phyloP scores from a whole-genome alignment of 2,888 invertebrate species.

The Drosophila incognita region DNA sequence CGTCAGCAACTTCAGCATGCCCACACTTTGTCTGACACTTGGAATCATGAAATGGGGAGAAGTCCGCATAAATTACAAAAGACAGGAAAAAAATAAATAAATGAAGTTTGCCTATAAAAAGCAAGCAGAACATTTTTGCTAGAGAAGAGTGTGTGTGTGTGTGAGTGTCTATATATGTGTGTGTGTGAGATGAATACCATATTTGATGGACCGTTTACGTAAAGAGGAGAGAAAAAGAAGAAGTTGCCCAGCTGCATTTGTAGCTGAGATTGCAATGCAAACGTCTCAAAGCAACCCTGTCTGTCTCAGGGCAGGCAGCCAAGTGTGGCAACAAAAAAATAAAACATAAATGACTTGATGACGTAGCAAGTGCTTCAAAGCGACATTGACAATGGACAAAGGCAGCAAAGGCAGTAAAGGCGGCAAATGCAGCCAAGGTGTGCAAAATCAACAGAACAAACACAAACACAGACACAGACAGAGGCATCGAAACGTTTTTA shows the following conservation, averaged over 20 bases:
- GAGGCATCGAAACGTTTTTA: background rate
- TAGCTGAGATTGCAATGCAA: conserved; percentile 55
- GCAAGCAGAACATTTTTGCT: conserved; percentile 17
- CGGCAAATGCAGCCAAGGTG: conserved; percentile 49
- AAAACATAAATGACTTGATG: conserved; percentile 64
- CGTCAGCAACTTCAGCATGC: conserved; percentile 41
- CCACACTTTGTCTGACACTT: conserved; percentile 69
- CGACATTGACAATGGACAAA: conserved; percentile 77
- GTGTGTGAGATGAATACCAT: conserved; percentile 55
- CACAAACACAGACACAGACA: background rate
- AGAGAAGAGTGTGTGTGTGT: background rate
- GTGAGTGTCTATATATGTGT: conserved; percentile 1
- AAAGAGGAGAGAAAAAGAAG: conserved; percentile 7
- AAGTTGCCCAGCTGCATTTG: conserved; percentile 70
- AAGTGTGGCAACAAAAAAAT: conserved; percentile 62
- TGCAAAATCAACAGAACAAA: conserved; percentile 38
- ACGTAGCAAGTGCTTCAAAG: conserved; percentile 68
- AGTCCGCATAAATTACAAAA: conserved; percentile 73
- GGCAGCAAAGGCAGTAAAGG: conserved; percentile 17
- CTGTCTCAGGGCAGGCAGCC: conserved; percentile 46
- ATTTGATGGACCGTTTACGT: conserved; percentile 62
- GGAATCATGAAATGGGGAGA: conserved; percentile 49
- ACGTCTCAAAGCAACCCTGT: conserved; percentile 26
- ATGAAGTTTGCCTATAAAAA: conserved; percentile 58
- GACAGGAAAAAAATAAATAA: conserved; percentile 31